These are phyloP conservation scores for Tineola bisselliella DNA, from an alignment of 2,888 invertebrate species.

Conservation along the genomic window DNA sequence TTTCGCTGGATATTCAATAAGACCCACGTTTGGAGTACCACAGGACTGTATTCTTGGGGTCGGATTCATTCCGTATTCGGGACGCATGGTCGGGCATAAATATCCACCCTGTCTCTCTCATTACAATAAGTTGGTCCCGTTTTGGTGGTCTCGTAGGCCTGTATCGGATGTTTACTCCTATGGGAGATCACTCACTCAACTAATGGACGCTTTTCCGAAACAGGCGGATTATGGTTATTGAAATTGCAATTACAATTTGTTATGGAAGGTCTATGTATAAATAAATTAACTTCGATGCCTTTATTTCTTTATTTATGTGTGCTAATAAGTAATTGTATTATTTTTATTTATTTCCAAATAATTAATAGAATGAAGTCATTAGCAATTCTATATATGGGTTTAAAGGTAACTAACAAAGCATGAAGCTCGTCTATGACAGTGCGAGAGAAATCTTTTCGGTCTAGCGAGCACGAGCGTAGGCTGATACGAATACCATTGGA, in stretches of 20 bases:
- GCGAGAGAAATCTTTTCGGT: constrained; percentile 43
- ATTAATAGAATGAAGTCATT: background rate
- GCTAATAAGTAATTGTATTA: no score
- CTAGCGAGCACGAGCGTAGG: constrained; percentile 37
- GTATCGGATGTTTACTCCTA: constrained; percentile 45
- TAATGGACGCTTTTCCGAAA: constrained; percentile 56
- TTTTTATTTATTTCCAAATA: no score
- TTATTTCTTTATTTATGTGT: background rate
- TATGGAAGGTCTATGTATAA: background rate
- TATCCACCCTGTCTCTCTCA: constrained; percentile 58
- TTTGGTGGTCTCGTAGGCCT: constrained; percentile 44
- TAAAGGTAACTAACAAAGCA: constrained; percentile 11
- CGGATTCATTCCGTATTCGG: constrained; percentile 53
- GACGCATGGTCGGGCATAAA: constrained; percentile 57
- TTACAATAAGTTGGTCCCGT: constrained; percentile 55
- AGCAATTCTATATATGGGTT: background rate
- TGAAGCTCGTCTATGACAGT: constrained; percentile 18
- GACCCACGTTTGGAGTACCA: constrained; percentile 11
- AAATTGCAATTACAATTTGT: background rate
- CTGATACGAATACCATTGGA: background rate
- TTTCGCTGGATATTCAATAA: constrained; percentile 13
- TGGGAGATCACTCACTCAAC: constrained; percentile 50
- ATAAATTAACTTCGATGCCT: background rate
- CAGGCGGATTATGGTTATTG: constrained; percentile 17
- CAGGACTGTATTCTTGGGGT: constrained; percentile 19